Percentiles rank a stretch among this genome's conserved stretches.
phyloP scores from a whole-genome alignment of 2,113 vertebrate genomes.

The Noctilio leporinus region DNA sequence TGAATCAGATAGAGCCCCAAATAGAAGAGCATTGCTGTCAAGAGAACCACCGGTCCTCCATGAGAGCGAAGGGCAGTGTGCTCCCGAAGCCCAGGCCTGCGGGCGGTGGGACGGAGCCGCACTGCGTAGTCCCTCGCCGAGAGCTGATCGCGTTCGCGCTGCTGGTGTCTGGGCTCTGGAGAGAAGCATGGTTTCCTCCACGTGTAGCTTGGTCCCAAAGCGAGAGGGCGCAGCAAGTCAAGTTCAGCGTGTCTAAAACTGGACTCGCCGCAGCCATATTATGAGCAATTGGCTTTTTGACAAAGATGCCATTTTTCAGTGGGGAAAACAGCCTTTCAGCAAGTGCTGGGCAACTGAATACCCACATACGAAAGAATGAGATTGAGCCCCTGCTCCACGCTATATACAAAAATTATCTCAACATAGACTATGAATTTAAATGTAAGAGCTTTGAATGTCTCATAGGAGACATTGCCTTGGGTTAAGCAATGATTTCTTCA shows the following conservation, averaged over 20 bases:
- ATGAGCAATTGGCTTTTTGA: background rate
- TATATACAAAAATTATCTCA: background rate
- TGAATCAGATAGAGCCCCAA: background rate
- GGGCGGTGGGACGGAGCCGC: background rate
- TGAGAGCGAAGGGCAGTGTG: background rate
- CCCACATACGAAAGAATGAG: background rate
- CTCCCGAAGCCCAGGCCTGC: background rate
- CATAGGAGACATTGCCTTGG: background rate
- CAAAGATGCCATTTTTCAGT: background rate
- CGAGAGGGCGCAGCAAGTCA: background rate
- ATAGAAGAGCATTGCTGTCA: background rate
- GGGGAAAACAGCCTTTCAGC: background rate
- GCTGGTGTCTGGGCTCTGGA: background rate
- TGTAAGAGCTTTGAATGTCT: background rate
- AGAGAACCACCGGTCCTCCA: background rate
- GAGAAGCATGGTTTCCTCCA: background rate
- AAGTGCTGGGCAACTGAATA: background rate
- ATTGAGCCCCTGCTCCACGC: background rate
- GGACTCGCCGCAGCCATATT: background rate
- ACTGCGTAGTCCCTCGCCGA: background rate
- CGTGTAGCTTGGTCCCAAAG: background rate
- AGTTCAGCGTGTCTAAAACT: background rate
- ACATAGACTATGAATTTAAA: background rate
- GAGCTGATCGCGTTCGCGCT: rapidly evolving
- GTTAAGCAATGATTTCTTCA: background rate